phyloP scores from a whole-genome alignment of 2,113 vertebrate species.

The Sturnus vulgaris region DNA sequence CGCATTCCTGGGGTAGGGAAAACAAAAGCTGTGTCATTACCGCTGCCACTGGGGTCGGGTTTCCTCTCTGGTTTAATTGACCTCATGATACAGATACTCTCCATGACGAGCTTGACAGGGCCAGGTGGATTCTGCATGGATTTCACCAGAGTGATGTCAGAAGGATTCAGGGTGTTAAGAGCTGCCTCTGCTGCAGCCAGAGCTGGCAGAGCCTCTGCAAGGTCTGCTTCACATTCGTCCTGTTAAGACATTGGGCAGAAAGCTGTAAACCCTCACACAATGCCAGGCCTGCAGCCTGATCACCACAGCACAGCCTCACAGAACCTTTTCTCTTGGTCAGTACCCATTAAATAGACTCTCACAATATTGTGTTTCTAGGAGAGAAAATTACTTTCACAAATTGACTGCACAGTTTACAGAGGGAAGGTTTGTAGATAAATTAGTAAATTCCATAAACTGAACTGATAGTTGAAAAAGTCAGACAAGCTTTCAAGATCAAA shows the following conservation, averaged over 20 bases:
- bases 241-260: constrained; percentile 50
- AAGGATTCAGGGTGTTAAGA: constrained; percentile 86
- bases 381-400: neutral
- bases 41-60: constrained; percentile 84
- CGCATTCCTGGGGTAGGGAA: neutral
- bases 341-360: neutral
- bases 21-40: constrained; percentile 62
- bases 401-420: neutral
- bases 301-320: neutral
- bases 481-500: neutral
- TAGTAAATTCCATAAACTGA: neutral
- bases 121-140: constrained; percentile 91
- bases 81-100: constrained; percentile 93
- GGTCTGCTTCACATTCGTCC: constrained; percentile 90
- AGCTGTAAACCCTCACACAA: neutral
- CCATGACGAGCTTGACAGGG: constrained; percentile 91
- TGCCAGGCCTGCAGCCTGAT: neutral
- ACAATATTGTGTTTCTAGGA: neutral
- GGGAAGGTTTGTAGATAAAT: neutral
- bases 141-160: constrained; percentile 89
- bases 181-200: constrained; percentile 84
- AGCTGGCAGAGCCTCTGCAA: constrained; percentile 89
- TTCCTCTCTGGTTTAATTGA: constrained; percentile 86
- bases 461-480: neutral
- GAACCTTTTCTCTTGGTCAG: neutral